Base-by-base conservation (phyloP, 2,888 invertebrate genomes). In the Physocephala rufipes region DNA sequence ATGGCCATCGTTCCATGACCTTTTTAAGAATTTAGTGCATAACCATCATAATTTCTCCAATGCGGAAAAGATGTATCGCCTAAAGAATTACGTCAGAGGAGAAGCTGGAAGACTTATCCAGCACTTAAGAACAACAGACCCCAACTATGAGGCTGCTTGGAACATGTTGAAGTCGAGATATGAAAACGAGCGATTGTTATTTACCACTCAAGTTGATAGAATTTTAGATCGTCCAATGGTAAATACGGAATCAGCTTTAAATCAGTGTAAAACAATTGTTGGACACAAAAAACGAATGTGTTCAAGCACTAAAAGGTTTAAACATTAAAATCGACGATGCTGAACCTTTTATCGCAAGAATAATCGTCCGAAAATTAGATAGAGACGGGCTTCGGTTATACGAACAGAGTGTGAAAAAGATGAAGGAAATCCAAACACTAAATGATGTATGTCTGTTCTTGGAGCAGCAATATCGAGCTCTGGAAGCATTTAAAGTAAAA, bases 321-420 rank as follows among this genome's bases (percentile, higher is more conserved):
- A n/a, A n/a, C n/a, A n/a, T n/a, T n/a, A n/a, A n/a, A n/a, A n/a
- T n/a, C n/a, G n/a, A n/a, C n/a, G n/a, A n/a, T n/a, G n/a, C n/a
- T n/a, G n/a, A n/a, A n/a, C n/a, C n/a, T n/a, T n/a, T n/a, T n/a
- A n/a, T n/a, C n/a, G n/a, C n/a, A n/a, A 58, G 21, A 16, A 58
- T 58, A 58, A 58, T 58, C 58, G 58, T 58, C 53, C 58, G 58
- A 58, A 58, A 58, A 28, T 28, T 58, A 58, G 28, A 58, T 16
- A 58, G 58, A 24, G 24, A 58, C 15, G 58, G 58, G 58, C 58
- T 58, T 3, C 58, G 58, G 9, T 2, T 58, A 15, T 58, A 58
- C 16, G 28, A 58, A 16, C 58, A 58, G 15, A 58, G 58, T 58
- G 24, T 58, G 28, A 58, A 58, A 16, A 58, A 58, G 15, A 58